phyloP scores from a whole-genome alignment of 2,797 vertebrate genomes.

The Anableps anableps region DNA sequence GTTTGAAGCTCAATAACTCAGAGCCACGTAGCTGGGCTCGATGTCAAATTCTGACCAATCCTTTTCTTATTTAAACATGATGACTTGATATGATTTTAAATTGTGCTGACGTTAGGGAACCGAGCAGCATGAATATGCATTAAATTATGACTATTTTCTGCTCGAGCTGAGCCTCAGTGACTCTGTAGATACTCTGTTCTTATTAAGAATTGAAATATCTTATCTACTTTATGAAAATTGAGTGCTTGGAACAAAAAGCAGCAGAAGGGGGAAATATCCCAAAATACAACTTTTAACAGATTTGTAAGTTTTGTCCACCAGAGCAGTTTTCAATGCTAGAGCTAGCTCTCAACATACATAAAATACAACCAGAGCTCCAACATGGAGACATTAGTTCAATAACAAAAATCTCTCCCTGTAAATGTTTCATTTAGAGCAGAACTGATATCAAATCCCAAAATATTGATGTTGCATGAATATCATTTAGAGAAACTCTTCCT shows the following conservation, averaged over 20 bases:
- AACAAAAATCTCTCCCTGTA: background rate
- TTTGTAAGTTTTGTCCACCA: background rate
- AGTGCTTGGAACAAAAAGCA: background rate
- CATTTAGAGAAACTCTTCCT: background rate
- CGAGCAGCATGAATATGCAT: background rate
- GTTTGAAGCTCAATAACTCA: background rate
- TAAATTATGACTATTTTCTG: background rate
- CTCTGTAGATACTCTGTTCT: background rate
- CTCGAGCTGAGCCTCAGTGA: background rate
- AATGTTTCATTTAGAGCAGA: background rate
- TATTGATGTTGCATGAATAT: background rate
- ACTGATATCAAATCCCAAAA: background rate
- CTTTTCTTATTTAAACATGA: slow-evolving; percentile 13
- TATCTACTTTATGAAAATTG: background rate
- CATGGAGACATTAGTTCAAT: background rate
- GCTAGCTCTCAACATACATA: background rate
- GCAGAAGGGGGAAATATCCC: background rate
- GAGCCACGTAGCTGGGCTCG: background rate
- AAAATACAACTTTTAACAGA: background rate
- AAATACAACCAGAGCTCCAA: background rate
- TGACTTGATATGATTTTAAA: slow-evolving; percentile 10
- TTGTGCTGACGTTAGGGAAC: background rate
- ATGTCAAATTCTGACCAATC: background rate
- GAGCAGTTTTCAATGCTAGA: background rate
- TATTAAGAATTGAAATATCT: background rate